Conservation (phyloP, 2,797 vertebrate genomes). For the Helarctos malayanus region DNA sequence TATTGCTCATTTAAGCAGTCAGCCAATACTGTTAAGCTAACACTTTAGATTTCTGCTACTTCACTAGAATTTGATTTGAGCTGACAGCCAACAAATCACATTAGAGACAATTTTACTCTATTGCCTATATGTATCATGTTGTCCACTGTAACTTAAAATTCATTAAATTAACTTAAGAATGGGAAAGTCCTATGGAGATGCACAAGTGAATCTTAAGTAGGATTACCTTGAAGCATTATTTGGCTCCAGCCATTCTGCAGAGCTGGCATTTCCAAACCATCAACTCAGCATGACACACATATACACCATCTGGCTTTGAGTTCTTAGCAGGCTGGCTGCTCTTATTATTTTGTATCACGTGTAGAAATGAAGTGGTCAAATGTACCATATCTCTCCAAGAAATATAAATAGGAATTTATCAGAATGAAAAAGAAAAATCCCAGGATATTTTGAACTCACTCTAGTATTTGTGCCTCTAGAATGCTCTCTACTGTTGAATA, state of each 20-base stretch:
- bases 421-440: slow-evolving; percentile 58
- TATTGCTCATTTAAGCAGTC: slow-evolving; percentile 43
- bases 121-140: not conserved
- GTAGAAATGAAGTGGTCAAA: slow-evolving; percentile 81
- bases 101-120: not conserved
- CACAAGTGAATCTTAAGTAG: slow-evolving; percentile 22
- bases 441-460: slow-evolving; percentile 59
- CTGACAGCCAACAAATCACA: slow-evolving; percentile 32
- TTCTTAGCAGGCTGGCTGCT: slow-evolving; percentile 83
- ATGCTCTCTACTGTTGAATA: slow-evolving; percentile 30
- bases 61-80: slow-evolving; percentile 37
- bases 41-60: slow-evolving; percentile 16
- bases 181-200: not conserved
- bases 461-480: slow-evolving; percentile 54
- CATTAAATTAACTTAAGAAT: slow-evolving; percentile 40
- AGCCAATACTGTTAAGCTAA: not conserved
- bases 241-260: slow-evolving; percentile 71
- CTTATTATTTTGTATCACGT: slow-evolving; percentile 62
- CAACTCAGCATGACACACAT: slow-evolving; percentile 83
- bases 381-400: slow-evolving; percentile 60
- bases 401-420: slow-evolving; percentile 70
- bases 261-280: slow-evolving; percentile 83
- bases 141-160: not conserved
- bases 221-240: slow-evolving; percentile 74
- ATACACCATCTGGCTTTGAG: slow-evolving; percentile 84